These are phyloP conservation scores for Montipora foliosa DNA, from an alignment of 64 coral and sea anemone genomes.

Conservation along the genomic window DNA sequence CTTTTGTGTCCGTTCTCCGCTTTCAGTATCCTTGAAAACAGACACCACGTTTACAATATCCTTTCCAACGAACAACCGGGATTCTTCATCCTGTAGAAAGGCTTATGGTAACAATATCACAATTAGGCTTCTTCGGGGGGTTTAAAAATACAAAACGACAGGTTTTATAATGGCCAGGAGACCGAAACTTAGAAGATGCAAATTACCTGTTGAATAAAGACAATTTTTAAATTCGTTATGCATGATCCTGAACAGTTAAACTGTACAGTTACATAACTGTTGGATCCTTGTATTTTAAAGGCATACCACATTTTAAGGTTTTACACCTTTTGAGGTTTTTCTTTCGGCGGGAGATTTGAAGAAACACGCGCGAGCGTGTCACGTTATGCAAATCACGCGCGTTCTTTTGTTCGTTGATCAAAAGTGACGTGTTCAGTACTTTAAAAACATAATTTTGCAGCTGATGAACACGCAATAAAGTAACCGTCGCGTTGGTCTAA, in stretches of 20 bases:
- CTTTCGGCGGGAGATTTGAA: neutral
- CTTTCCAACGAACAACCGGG: neutral
- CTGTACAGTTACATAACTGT: neutral
- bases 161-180: neutral
- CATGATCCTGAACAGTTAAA: neutral
- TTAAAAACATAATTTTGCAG: slow-evolving; percentile 27
- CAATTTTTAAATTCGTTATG: neutral
- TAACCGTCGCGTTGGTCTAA: slow-evolving; percentile 2
- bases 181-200: slow-evolving; percentile 13
- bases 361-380: slow-evolving; percentile 47
- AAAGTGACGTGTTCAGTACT: slow-evolving; percentile 53
- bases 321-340: neutral
- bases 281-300: neutral
- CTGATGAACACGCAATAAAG: slow-evolving; percentile 46
- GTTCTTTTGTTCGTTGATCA: slow-evolving; percentile 60
- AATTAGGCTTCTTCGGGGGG: slow-evolving; percentile 14
- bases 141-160: slow-evolving; percentile 30
- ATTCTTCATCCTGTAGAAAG: neutral
- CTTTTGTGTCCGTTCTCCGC: neutral
- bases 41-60: neutral
- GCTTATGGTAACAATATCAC: neutral
- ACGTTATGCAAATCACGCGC: slow-evolving; percentile 58
- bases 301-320: neutral
- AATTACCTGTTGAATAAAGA: slow-evolving; percentile 33
- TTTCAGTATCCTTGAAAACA: neutral